Conservation (phyloP, 2,113 vertebrate species). For the Callorhinus ursinus region DNA sequence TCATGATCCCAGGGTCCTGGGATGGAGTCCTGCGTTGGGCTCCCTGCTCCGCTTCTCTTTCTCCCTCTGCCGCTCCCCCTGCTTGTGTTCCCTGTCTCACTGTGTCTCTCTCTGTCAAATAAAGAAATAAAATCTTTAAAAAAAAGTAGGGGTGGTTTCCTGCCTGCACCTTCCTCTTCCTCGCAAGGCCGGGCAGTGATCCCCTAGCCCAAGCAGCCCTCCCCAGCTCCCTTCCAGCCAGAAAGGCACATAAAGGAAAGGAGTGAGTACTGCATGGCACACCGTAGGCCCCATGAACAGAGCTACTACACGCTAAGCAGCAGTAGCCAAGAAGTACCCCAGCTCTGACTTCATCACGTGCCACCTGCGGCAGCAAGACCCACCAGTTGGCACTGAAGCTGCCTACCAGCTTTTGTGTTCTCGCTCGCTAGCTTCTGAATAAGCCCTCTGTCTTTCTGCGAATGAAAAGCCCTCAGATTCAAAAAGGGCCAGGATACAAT, state of each 20-base stretch:
- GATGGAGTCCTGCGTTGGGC: too few relatives aligned
- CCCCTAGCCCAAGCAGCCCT: not conserved
- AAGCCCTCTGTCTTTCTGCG: constrained; percentile 66
- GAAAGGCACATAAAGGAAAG: constrained; percentile 27
- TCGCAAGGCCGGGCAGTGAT: not conserved
- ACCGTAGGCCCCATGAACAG: constrained; percentile 26
- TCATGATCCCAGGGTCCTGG: too few relatives aligned
- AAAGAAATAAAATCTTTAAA: too few relatives aligned
- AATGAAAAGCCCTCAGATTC: constrained; percentile 57
- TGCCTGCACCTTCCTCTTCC: not conserved
- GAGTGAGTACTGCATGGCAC: constrained; percentile 62
- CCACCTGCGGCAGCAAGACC: not conserved
- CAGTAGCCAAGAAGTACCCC: constrained; percentile 7
- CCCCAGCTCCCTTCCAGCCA: constrained; percentile 36
- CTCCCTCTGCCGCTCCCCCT: too few relatives aligned
- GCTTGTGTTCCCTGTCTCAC: too few relatives aligned
- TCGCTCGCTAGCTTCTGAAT: constrained; percentile 58
- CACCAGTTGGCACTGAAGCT: constrained; percentile 49
- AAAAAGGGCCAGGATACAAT: constrained; percentile 44
- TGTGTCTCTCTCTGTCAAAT: too few relatives aligned
- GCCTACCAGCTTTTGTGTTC: constrained; percentile 40
- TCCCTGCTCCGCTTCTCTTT: too few relatives aligned
- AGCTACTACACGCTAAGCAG: constrained; percentile 44
- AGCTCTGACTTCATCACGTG: not conserved
- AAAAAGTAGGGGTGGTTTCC: not conserved